Conservation (phyloP, 2,888 invertebrate species). For the Pecten maximus region DNA sequence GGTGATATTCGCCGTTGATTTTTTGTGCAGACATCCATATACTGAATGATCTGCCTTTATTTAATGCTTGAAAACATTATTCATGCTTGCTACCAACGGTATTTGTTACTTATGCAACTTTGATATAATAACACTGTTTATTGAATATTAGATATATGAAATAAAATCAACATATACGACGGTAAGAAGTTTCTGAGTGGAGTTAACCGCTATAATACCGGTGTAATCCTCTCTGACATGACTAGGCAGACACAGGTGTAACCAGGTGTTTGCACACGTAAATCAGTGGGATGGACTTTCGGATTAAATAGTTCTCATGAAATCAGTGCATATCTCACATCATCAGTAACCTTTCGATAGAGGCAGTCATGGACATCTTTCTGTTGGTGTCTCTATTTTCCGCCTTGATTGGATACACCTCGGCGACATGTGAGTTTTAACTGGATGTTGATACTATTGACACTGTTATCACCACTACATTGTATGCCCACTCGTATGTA, state of each 20-base stretch:
- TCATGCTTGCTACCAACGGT: too few species aligned
- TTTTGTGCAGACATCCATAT: too few species aligned
- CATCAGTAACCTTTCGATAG: background rate
- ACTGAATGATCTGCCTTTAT: too few species aligned
- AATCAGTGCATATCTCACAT: background rate
- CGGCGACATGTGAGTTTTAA: background rate
- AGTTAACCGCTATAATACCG: background rate
- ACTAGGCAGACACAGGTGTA: background rate
- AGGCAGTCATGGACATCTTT: background rate
- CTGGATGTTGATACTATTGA: too few species aligned
- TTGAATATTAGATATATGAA: background rate
- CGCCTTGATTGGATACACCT: background rate
- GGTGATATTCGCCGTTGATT: too few species aligned
- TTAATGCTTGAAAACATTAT: too few species aligned
- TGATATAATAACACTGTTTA: too few species aligned
- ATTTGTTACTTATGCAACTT: too few species aligned
- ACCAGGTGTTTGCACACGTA: background rate
- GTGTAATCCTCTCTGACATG: background rate
- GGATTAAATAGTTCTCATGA: background rate
- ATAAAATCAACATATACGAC: background rate
- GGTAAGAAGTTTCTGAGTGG: background rate
- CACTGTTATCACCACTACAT: too few species aligned
- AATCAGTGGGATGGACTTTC: background rate
- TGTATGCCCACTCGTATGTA: too few species aligned
- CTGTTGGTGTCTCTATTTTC: background rate